phyloP scores from a whole-genome alignment of 2,888 invertebrate species.

The Dicycla oo region DNA sequence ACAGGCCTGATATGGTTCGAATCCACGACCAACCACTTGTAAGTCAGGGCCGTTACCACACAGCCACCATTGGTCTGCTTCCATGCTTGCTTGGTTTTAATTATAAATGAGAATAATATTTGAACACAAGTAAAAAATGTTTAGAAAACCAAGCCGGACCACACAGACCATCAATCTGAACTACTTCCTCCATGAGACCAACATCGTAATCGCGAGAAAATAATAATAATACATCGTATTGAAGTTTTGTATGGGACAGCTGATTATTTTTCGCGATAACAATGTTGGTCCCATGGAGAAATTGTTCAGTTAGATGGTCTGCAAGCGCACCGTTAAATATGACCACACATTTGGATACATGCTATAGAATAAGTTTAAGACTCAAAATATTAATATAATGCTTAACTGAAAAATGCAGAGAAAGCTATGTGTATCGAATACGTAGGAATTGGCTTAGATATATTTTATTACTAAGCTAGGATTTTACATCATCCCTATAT shows the following conservation, averaged over 20 bases:
- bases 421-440: background rate
- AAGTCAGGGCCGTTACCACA: background rate
- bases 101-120: background rate
- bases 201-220: background rate
- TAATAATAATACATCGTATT: background rate
- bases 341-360: background rate
- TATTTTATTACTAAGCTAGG: conserved; percentile 4
- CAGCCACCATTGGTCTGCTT: background rate
- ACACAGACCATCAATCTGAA: background rate
- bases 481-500: background rate
- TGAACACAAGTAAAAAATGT: background rate
- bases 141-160: background rate
- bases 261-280: background rate
- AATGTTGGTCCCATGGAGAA: background rate
- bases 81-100: conserved; percentile 12
- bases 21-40: background rate
- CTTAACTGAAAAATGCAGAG: background rate
- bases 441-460: background rate
- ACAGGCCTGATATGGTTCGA: background rate
- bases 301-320: background rate
- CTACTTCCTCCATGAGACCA: background rate
- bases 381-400: conserved; percentile 6
- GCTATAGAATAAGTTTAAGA: background rate
- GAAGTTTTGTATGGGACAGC: background rate
- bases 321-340: background rate